Base-by-base conservation (phyloP, 1,140 invertebrate species). In the Charaxes varanes region DNA sequence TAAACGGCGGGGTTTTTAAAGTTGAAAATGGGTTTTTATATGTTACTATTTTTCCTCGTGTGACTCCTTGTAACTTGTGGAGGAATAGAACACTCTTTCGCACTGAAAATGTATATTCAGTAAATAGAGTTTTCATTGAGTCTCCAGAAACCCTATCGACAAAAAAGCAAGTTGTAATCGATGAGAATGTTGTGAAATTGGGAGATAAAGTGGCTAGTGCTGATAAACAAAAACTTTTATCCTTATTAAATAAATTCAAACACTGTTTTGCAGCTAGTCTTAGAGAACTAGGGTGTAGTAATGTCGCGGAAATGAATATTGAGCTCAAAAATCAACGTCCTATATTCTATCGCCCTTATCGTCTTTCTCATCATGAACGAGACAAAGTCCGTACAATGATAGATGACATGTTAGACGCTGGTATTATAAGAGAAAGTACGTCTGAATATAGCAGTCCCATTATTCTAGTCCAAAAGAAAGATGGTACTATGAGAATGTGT, bases 301-400 rank as follows among this genome's bases (percentile, higher is more conserved):
- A 61, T 18, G 32, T 36, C 14, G 33, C 52, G 0, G 27, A 53
- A 22, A 61, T 63, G 60, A 33, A 34, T n/a, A 65, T 62, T 12
- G 32, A 60, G 31, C 11, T 66, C 30, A 55, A 35, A 7, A 48
- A 26, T 16, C 13, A 42, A 2, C 40, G 19, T 13, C 52, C 58
- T 3, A 31, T 62, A 6, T 36, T 53, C 2, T 47, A 41, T 32
- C 35, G 56, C 2, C 55, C 52, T 3, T 59, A 62, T 31, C 11
- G 54, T 8, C 14, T 59, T 4, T 53, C 52, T 2, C 42, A 46
- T 13, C 22, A 26, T 2, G 34, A 37, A 15, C 22, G 34, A 6
- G 22, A 37, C 10, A 23, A 37, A 3, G 42, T 59, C 10, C 32
- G 42, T 59, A 7, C 22, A 22, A 50, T 57, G 44, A 16, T 64